Percentiles rank a stretch among this genome's conserved stretches.
Evolutionary conservation across 2,797 vertebrate genomes (phyloP).

Genomic region (Sebastes hopkinsi): DNA sequence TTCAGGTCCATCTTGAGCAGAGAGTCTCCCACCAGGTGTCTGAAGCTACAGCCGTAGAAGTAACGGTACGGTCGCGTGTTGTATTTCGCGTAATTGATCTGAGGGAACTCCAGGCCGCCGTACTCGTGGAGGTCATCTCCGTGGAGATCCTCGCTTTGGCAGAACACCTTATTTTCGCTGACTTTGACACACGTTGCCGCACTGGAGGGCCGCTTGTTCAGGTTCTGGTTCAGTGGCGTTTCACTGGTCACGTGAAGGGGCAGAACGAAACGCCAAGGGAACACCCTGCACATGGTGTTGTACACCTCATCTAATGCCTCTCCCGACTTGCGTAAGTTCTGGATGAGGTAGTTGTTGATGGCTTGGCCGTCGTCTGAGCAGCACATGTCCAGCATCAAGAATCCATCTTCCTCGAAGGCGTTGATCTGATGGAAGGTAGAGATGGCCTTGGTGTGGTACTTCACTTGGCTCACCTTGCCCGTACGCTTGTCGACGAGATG

Average conservation of each 20-base stretch:
- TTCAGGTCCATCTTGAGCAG: slow-evolving; percentile 91
- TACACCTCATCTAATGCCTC: slow-evolving; percentile 83
- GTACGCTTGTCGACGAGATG: slow-evolving; percentile 90
- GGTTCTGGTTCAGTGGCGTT: slow-evolving; percentile 80
- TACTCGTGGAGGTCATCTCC: slow-evolving; percentile 82
- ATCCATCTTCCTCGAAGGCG: slow-evolving; percentile 90
- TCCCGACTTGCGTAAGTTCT: slow-evolving; percentile 90
- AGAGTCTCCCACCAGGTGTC: slow-evolving; percentile 91
- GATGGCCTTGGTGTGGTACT: slow-evolving; percentile 85
- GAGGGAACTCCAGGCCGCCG: slow-evolving; percentile 93
- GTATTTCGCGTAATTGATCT: slow-evolving; percentile 88
- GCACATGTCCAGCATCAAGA: slow-evolving; percentile 91
- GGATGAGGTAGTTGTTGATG: slow-evolving; percentile 84
- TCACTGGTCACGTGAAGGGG: slow-evolving; percentile 82
- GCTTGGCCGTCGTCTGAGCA: slow-evolving; percentile 85
- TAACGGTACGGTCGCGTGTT: slow-evolving; percentile 87
- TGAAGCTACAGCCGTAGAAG: slow-evolving; percentile 94
- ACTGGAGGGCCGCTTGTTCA: slow-evolving; percentile 83
- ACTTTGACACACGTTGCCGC: slow-evolving; percentile 85
- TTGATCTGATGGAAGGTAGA: slow-evolving; percentile 94
- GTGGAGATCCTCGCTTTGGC: slow-evolving; percentile 88
- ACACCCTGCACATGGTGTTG: slow-evolving; percentile 70
- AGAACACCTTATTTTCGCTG: slow-evolving; percentile 87
- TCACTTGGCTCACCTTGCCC: slow-evolving; percentile 86
- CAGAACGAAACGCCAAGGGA: slow-evolving; percentile 91